Percentiles rank a stretch among this genome's conserved stretches.
Conservation (phyloP, 1,140 invertebrate species). For the Drosophila nigromelanica region DNA sequence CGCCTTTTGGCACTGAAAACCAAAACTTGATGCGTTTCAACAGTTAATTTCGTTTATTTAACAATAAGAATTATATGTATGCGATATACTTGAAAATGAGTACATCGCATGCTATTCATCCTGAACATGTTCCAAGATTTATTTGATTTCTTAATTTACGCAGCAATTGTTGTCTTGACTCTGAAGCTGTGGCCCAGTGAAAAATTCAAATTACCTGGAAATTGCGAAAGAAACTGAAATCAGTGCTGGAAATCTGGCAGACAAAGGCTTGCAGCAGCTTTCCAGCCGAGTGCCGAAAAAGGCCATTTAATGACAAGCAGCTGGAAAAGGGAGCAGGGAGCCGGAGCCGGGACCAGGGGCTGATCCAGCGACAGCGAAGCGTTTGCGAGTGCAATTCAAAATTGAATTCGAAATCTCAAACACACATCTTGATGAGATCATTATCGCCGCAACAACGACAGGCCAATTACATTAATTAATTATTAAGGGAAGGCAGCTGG, state of each 20-base stretch:
- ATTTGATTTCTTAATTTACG: too few species aligned
- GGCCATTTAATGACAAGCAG: slow-evolving; percentile 47
- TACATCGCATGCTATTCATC: too few species aligned
- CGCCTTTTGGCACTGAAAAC: not conserved
- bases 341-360: not conserved
- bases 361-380: not conserved
- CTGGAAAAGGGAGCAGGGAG: not conserved
- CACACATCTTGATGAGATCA: slow-evolving; percentile 82
- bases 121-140: too few species aligned
- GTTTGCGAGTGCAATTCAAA: slow-evolving; percentile 64
- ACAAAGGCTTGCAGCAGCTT: slow-evolving; percentile 30
- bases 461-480: slow-evolving; percentile 83
- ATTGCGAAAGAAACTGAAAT: slow-evolving; percentile 26
- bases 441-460: slow-evolving; percentile 80
- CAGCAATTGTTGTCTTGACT: not conserved
- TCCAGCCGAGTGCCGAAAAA: slow-evolving; percentile 53
- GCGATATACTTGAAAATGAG: too few species aligned
- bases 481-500: slow-evolving; percentile 71
- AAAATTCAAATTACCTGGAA: slow-evolving; percentile 42
- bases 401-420: slow-evolving; percentile 78
- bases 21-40: too few species aligned
- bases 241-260: slow-evolving; percentile 38
- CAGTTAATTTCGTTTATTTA: too few species aligned
- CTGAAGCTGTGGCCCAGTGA: not conserved
- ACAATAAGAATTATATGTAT: too few species aligned